A percentile compares a stretch with the other conserved stretches of the same genome.
Evolutionary conservation across 2,797 vertebrate genomes (phyloP).

Genomic region (Fringilla coelebs): DNA sequence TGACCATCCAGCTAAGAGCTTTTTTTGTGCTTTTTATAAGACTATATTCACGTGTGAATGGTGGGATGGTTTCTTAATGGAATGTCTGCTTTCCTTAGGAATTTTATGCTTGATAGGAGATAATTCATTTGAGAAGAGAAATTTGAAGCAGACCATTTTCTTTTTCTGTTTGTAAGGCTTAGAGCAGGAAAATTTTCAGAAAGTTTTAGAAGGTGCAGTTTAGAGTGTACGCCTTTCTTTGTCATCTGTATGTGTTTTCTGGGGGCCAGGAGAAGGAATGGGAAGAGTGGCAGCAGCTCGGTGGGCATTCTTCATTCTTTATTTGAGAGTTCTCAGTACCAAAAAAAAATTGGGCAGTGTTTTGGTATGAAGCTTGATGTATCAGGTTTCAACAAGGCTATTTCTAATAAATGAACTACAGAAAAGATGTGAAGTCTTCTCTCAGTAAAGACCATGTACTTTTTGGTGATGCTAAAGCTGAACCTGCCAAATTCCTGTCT

Average conservation of each 20-base stretch:
- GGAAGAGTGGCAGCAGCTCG: not conserved
- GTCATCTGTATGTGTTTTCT: not conserved
- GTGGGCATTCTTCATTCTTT: not conserved
- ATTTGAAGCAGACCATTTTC: not conserved
- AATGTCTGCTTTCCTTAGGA: not conserved
- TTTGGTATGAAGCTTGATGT: not conserved
- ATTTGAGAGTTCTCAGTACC: not conserved
- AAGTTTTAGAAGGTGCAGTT: not conserved
- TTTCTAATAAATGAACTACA: not conserved
- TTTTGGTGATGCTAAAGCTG: not conserved
- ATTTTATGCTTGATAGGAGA: not conserved
- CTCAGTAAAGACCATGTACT: not conserved
- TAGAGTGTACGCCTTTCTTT: not conserved
- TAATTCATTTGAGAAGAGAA: not conserved
- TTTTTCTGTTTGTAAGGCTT: not conserved
- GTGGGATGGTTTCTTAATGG: not conserved
- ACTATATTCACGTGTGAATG: not conserved
- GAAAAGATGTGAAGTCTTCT: not conserved
- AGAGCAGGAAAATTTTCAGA: not conserved
- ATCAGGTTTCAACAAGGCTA: not conserved
- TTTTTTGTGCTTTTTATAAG: not conserved
- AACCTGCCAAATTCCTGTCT: not conserved
- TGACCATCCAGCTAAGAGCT: not conserved
- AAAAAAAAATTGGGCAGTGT: not conserved
- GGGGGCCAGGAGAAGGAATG: not conserved